Base-by-base conservation (phyloP, 2,113 vertebrate species). In the Aleadryas rufinucha region DNA sequence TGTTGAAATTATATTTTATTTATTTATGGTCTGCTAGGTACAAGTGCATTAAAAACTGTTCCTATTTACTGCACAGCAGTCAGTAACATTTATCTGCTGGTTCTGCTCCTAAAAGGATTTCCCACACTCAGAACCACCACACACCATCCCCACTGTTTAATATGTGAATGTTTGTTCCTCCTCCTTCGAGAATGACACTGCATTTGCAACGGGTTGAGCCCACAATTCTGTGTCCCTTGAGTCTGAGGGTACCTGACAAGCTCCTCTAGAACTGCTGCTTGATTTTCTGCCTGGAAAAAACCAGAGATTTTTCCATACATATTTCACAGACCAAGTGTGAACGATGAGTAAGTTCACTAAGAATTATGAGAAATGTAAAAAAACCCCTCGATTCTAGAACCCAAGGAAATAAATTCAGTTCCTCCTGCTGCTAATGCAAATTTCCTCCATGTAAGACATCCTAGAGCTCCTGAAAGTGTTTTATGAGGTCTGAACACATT, bases 341-440 rank as follows among this genome's bases (percentile, higher is more conserved):
- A 97, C 16, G 75, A 95, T 89, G 91, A 95, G 87, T 91, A 96
- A 94, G 87, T 93, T 95, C 87, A 86, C 76, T 41, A 66, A 90
- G 87, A 89, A 86, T 44, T 47, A 88, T 70, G 42, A 93, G 35
- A 74, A 94, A 95, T 74, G 54, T 84, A 64, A 70, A 91, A 74
- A 76, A 37, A 13, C 3, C 9, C 12, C 27, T 75, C 9, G 5
- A 41, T 91, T 91, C 94, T 85, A 93, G 74, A 89, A 88, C 53
- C 41, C 56, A 60, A 64, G 79, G 56, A 90, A 95, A 87, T 78
- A 56, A 80, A 92, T 83, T 91, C 57, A 64, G 24, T 78, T 89
- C 28, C 41, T 95, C 72, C 87, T 93, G 75, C 87, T 95, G 75
- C 60, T 94, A 74, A 91, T 94, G 79, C 44, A 85, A 85, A 94